A percentile compares a stretch with the other conserved stretches of the same genome.
phyloP scores from a whole-genome alignment of 2,797 vertebrate genomes.

The Sebastes oblongus region DNA sequence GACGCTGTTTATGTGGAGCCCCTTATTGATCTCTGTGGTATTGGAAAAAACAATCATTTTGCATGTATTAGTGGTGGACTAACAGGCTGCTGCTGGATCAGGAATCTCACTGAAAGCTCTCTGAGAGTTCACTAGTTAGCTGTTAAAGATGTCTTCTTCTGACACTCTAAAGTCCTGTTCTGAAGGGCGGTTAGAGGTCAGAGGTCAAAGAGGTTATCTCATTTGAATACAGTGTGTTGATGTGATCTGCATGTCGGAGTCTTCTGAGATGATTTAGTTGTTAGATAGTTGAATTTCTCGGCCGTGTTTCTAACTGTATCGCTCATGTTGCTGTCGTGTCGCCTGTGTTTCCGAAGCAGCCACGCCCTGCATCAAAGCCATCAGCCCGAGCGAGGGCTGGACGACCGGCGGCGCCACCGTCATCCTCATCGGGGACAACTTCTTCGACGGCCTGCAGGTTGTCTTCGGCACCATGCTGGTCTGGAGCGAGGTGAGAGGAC shows the following conservation, averaged over 20 bases:
- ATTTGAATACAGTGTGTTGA: background rate
- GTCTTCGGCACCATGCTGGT: slow-evolving; percentile 95
- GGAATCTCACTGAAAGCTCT: background rate
- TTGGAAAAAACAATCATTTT: slow-evolving; percentile 42
- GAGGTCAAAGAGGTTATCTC: background rate
- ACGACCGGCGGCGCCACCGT: slow-evolving; percentile 95
- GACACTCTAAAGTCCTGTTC: no score
- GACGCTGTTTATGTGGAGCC: slow-evolving; percentile 69
- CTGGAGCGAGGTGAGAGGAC: slow-evolving; percentile 90
- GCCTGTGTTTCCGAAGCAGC: slow-evolving; percentile 84
- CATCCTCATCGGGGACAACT: slow-evolving; percentile 97
- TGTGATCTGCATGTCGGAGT: no score
- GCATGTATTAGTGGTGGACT: slow-evolving; percentile 17
- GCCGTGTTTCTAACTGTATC: background rate
- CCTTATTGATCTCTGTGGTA: slow-evolving; percentile 57
- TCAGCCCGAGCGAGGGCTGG: slow-evolving; percentile 96
- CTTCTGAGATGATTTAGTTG: background rate
- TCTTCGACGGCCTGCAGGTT: slow-evolving; percentile 95
- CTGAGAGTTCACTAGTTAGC: background rate
- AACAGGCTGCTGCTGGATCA: background rate
- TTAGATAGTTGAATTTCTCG: no score
- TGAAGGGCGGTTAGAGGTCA: background rate
- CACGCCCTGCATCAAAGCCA: slow-evolving; percentile 96
- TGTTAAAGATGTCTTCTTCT: no score
- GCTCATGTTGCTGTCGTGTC: slow-evolving; percentile 16